These are phyloP conservation scores for Antedon mediterranea DNA, from an alignment of 53 echinoderm and acorn worm species.

Conservation along the genomic window DNA sequence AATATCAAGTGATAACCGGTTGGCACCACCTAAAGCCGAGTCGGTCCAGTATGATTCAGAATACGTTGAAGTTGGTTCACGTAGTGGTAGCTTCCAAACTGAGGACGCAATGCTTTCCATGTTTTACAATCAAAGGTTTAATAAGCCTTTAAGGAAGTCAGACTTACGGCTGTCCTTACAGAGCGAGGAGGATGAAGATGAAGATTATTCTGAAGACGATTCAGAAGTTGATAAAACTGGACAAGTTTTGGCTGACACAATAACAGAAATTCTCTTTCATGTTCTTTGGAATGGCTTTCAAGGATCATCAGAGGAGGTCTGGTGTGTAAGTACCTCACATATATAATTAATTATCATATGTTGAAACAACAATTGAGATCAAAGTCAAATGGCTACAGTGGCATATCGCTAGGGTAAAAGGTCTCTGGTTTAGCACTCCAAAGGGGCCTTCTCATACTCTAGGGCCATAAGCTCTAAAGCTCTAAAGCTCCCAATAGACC, in stretches of 20 bases:
- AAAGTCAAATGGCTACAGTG: too few relatives aligned
- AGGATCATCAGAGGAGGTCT: constrained; percentile 66
- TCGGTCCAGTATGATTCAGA: not conserved
- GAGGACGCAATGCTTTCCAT: not conserved
- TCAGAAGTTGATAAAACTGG: not conserved
- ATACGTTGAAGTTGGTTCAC: not conserved
- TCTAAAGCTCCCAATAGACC: too few relatives aligned
- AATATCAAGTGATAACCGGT: not conserved
- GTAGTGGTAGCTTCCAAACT: not conserved
- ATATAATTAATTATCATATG: too few relatives aligned
- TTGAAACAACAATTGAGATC: too few relatives aligned
- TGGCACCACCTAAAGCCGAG: not conserved
- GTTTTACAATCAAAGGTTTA: not conserved
- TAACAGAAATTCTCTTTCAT: constrained; percentile 75
- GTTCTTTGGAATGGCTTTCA: constrained; percentile 78
- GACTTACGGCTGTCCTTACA: not conserved
- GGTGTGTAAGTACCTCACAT: constrained; percentile 75
- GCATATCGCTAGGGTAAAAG: too few relatives aligned
- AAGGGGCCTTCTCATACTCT: too few relatives aligned
- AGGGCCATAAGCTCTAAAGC: too few relatives aligned
- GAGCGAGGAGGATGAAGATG: not conserved
- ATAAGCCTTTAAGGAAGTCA: not conserved
- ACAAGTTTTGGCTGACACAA: constrained; percentile 41
- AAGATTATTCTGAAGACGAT: not conserved
- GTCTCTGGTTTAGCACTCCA: too few relatives aligned